These are phyloP conservation scores for Magallana angulata DNA, from an alignment of 1,140 invertebrate species.

Conservation along the genomic window DNA sequence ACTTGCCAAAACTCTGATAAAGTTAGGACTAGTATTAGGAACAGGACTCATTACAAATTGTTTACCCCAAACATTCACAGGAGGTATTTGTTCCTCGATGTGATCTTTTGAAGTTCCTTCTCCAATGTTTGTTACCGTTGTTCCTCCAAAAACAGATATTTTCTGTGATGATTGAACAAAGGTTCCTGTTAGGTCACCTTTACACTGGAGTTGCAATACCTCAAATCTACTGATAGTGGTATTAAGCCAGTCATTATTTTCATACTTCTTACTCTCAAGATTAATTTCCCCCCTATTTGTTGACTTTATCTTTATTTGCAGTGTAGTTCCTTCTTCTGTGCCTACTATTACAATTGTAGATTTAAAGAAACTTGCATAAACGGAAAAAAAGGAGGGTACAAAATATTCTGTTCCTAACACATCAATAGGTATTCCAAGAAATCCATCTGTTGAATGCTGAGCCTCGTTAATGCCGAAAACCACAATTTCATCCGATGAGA, in stretches of 20 bases:
- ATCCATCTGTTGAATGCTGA: slow-evolving; percentile 64
- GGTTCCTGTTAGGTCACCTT: slow-evolving; percentile 66
- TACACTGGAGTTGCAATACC: slow-evolving; percentile 57
- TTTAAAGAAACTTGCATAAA: slow-evolving; percentile 10
- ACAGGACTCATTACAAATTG: slow-evolving; percentile 61
- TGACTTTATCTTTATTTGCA: slow-evolving; percentile 45
- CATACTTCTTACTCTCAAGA: slow-evolving; percentile 55
- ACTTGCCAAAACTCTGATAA: slow-evolving; percentile 61
- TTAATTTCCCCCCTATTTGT: slow-evolving; percentile 33
- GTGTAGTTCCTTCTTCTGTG: slow-evolving; percentile 49
- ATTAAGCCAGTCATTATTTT: slow-evolving; percentile 48
- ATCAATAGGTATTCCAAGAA: slow-evolving; percentile 68
- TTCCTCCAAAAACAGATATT: slow-evolving; percentile 65
- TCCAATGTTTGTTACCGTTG: slow-evolving; percentile 57
- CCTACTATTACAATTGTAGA: slow-evolving; percentile 58
- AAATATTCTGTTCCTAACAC: slow-evolving; percentile 70
- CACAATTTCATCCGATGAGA: slow-evolving; percentile 58
- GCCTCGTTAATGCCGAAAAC: slow-evolving; percentile 66
- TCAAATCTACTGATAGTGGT: slow-evolving; percentile 59
- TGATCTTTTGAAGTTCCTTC: slow-evolving; percentile 58
- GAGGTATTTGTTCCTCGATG: slow-evolving; percentile 68
- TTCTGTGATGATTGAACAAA: slow-evolving; percentile 59
- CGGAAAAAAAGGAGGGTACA: slow-evolving; percentile 58
- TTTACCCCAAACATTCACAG: slow-evolving; percentile 67
- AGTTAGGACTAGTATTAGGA: slow-evolving; percentile 61